These are phyloP conservation scores for Odiellus spinosus DNA, from an alignment of 2,888 invertebrate genomes.

Conservation along the genomic window DNA sequence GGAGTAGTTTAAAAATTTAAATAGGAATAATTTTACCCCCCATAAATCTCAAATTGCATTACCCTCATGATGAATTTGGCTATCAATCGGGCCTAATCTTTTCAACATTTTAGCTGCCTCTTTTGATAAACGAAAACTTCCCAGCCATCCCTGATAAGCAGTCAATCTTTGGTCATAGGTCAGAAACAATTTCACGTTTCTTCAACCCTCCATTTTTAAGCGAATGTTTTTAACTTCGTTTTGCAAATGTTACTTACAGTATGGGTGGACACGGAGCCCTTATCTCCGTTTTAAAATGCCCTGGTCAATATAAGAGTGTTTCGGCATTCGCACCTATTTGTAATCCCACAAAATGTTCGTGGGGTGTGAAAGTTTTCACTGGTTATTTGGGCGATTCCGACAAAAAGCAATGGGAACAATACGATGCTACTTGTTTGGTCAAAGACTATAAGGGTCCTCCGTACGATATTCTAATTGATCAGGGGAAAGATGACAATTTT, in stretches of 20 bases:
- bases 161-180: conserved; percentile 38
- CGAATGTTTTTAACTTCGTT: no score
- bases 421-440: conserved; percentile 75
- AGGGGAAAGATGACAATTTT: conserved; percentile 72
- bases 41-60: no score
- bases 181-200: no score
- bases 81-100: no score
- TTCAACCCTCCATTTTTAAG: no score
- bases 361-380: conserved; percentile 70
- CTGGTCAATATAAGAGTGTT: conserved; percentile 58
- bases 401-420: conserved; percentile 49
- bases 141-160: conserved; percentile 34
- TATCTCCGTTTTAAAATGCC: conserved; percentile 74
- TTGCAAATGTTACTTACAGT: conserved; percentile 46
- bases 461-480: conserved; percentile 70
- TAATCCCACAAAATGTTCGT: conserved; percentile 65
- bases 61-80: no score
- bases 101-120: conserved; percentile 44
- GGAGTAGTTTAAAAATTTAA: no score
- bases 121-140: conserved; percentile 58
- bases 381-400: conserved; percentile 57
- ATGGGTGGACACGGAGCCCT: conserved; percentile 98
- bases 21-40: no score
- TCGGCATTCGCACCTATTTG: conserved; percentile 92
- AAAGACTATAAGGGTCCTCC: conserved; percentile 67